These are phyloP conservation scores for Drosophila borborema DNA, from an alignment of 2,888 invertebrate genomes.

Conservation along the genomic window DNA sequence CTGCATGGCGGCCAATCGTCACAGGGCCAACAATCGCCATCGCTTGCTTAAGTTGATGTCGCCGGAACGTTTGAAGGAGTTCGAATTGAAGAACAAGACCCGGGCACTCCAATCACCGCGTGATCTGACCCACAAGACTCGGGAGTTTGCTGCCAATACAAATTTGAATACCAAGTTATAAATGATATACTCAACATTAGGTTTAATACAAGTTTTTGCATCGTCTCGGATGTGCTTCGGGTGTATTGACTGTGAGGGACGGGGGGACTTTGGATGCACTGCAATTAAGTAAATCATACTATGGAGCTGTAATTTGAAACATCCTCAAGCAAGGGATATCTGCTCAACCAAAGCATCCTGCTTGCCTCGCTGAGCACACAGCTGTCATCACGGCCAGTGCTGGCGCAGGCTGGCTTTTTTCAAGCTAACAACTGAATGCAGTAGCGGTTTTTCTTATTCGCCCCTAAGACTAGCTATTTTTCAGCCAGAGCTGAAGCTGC, in stretches of 20 bases:
- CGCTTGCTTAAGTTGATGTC: conserved; percentile 17
- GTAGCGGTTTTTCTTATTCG: background rate
- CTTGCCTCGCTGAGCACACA: conserved; percentile 8
- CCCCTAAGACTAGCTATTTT: background rate
- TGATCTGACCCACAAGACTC: conserved; percentile 14
- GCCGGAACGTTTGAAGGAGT: conserved; percentile 44
- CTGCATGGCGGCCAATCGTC: conserved; percentile 30
- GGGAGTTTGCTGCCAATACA: conserved; percentile 11
- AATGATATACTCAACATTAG: conserved; percentile 1
- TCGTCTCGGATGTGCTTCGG: background rate
- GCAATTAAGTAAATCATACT: conserved; percentile 71
- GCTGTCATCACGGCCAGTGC: background rate
- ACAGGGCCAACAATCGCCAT: conserved; percentile 1
- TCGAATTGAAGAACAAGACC: conserved; percentile 24
- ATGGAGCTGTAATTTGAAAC: conserved; percentile 67
- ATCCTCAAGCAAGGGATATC: conserved; percentile 41
- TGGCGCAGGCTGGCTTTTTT: background rate
- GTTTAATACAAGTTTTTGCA: conserved; percentile 2
- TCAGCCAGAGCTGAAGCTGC: background rate
- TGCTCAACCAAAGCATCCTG: conserved; percentile 33
- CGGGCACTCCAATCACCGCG: conserved; percentile 10
- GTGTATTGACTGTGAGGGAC: background rate
- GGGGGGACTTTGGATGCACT: background rate
- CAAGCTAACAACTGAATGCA: background rate
- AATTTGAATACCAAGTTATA: conserved; percentile 18